Evolutionary conservation across 2,888 invertebrate genomes (phyloP), one percentile per base, ranked within the genome.

Genomic region (Ametastegia equiseti): DNA sequence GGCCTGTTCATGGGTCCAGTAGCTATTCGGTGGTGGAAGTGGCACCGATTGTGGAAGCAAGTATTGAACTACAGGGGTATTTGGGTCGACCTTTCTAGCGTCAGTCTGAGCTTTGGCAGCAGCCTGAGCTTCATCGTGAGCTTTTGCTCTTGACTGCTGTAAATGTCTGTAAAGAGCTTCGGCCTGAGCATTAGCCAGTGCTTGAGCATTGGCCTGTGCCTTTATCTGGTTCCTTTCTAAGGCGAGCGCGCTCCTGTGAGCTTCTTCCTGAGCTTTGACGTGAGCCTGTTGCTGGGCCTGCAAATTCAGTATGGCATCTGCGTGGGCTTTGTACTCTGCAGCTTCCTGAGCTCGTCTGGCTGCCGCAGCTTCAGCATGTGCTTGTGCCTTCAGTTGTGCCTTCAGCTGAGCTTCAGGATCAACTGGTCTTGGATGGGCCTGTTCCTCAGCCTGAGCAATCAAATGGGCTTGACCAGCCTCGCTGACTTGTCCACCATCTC

Each of bases 161-260:
- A 89, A 89, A 19, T 86, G 86, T 39, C 90, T 90, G 82, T 88
- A 91, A 4, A 92, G 84, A 9, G 90, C 90, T 36, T 88, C 87
- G 0, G 91, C 91, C 83, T 91, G 91, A 2, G 91, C 91, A 54
- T 91, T 88, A 0, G 91, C 91, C 0, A 91, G 15, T 1, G 89
- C 89, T 80, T 91, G 91, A n/a, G 91, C 91, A 2, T 89, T 88
- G 0, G 88, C 91, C 69, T 91, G 91, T 0, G 91, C 91, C 13
- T 88, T 87, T 3, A 88, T 69, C 67, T 91, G 91, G 83, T 90
- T 90, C 47, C 89, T 89, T 80, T 92, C 91, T 30, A 90, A 90
- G 71, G 88, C 88, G 13, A 91, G 81, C 2, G 91, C 91, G 54
- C 88, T 88, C 1, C 87, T 85, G 81, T 89, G 90, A 4, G 90